phyloP scores from a whole-genome alignment of 2,888 invertebrate genomes.

The Chesias legatella region DNA sequence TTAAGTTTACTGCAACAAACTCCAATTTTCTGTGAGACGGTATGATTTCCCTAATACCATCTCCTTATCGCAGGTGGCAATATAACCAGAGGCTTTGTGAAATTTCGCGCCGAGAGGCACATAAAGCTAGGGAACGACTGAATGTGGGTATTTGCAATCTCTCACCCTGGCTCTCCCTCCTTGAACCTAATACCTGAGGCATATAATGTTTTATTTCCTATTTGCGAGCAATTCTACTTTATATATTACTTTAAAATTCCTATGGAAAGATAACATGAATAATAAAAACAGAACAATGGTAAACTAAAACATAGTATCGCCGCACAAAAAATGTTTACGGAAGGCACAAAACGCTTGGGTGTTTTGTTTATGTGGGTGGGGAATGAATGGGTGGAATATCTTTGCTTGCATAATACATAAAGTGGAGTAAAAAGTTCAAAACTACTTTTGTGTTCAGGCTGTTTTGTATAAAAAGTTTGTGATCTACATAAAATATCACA shows the following conservation, averaged over 20 bases:
- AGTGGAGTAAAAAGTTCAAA: slow-evolving; percentile 27
- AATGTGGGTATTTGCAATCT: slow-evolving; percentile 14
- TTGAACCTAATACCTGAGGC: slow-evolving; percentile 3
- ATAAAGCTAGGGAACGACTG: slow-evolving; percentile 18
- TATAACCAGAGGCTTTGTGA: slow-evolving; percentile 50
- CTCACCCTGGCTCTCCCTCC: not conserved
- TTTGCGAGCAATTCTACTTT: not conserved
- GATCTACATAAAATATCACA: not conserved
- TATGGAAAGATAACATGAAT: slow-evolving; percentile 31
- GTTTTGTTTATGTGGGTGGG: slow-evolving; percentile 29
- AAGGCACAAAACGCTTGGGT: slow-evolving; percentile 21
- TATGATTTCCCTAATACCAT: slow-evolving; percentile 38
- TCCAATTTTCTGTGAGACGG: slow-evolving; percentile 28
- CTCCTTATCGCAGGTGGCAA: slow-evolving; percentile 58
- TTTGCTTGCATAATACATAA: slow-evolving; percentile 28
- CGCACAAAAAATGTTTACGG: slow-evolving; percentile 28
- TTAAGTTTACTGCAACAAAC: slow-evolving; percentile 22
- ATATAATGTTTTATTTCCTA: too few species aligned
- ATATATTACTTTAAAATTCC: too few species aligned
- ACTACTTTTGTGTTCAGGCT: slow-evolving; percentile 17
- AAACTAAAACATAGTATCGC: slow-evolving; percentile 24
- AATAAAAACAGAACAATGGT: slow-evolving; percentile 26
- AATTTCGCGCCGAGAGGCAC: slow-evolving; percentile 45
- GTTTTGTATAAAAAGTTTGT: slow-evolving; percentile 15
- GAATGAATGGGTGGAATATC: slow-evolving; percentile 28